phyloP scores from a whole-genome alignment of 1,140 invertebrate genomes.

The Himalopsyche phryganea region DNA sequence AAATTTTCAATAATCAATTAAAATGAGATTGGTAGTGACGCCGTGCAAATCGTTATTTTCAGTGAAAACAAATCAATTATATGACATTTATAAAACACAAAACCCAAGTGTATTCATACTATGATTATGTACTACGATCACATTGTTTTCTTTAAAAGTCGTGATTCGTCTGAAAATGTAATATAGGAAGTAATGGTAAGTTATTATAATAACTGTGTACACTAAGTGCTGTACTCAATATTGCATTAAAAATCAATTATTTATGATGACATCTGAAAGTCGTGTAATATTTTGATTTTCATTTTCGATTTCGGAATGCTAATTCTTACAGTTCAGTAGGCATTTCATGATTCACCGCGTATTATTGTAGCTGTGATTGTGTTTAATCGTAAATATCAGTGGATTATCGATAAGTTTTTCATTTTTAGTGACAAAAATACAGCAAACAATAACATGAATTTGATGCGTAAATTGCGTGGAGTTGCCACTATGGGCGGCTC shows the following conservation, averaged over 20 bases:
- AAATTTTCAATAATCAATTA: background rate
- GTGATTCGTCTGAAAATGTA: slow-evolving; percentile 18
- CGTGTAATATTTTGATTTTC: no score
- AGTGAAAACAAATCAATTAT: slow-evolving; percentile 27
- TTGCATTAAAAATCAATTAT: no score
- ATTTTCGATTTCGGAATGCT: no score
- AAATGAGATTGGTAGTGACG: slow-evolving; percentile 3
- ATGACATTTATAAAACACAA: slow-evolving; percentile 20
- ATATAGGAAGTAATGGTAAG: slow-evolving; percentile 7
- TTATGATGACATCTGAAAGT: no score
- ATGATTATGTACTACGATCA: slow-evolving; percentile 6
- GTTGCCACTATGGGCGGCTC: slow-evolving; percentile 47
- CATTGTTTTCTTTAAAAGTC: slow-evolving; percentile 19
- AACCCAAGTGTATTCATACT: slow-evolving; percentile 14
- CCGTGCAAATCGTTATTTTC: slow-evolving; percentile 8
- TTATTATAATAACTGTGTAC: no score
- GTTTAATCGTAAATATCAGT: no score
- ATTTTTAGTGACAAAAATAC: slow-evolving; percentile 12
- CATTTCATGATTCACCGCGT: no score
- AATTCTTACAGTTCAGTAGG: no score
- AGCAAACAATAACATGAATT: slow-evolving; percentile 63
- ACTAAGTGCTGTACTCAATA: no score
- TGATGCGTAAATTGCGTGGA: slow-evolving; percentile 79
- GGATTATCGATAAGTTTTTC: no score
- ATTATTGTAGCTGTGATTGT: no score